These are phyloP conservation scores for Brachypalpus laphriformis DNA, from an alignment of 2,888 invertebrate genomes.

Conservation along the genomic window DNA sequence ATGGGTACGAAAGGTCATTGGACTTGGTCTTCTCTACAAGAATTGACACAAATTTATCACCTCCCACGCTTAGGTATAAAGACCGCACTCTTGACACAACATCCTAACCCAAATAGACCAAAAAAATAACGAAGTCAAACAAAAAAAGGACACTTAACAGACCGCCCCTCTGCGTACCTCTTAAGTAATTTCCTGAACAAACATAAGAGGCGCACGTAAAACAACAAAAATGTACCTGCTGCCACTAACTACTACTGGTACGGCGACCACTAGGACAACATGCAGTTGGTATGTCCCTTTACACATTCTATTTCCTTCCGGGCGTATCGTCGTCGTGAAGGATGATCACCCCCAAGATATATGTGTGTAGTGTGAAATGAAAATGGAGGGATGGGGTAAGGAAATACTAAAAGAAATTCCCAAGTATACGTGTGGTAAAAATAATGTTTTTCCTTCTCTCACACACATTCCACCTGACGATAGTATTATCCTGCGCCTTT, in stretches of 20 bases:
- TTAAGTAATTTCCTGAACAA: constrained; percentile 55
- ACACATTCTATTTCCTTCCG: constrained; percentile 54
- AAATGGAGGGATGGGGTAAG: not conserved
- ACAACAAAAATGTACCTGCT: constrained; percentile 30
- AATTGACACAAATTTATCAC: constrained; percentile 16
- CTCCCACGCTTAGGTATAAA: constrained; percentile 4
- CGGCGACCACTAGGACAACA: constrained; percentile 5
- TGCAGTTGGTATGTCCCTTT: constrained; percentile 20
- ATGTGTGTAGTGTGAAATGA: constrained; percentile 35
- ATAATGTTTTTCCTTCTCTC: not conserved
- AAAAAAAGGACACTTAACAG: constrained; percentile 45
- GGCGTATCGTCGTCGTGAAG: not conserved
- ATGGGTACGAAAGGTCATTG: constrained; percentile 11
- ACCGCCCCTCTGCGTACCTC: constrained; percentile 17
- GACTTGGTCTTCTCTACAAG: not conserved
- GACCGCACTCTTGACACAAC: constrained; percentile 23
- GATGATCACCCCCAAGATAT: not conserved
- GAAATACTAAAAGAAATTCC: not conserved
- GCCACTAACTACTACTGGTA: constrained; percentile 17
- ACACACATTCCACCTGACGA: not conserved
- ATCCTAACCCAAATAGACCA: constrained; percentile 24
- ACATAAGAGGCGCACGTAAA: constrained; percentile 14
- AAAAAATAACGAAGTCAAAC: not conserved
- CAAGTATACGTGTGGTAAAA: constrained; percentile 16
- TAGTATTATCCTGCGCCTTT: constrained; percentile 3